These are phyloP conservation scores for roundworm (Caenorhabditis elegans) DNA, from an alignment of 1,140 invertebrate genomes.

Conservation along the genomic window WBcel235 BX284602.5:14306001-14306500, in stretches of 20 bases:
- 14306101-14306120: slow-evolving; percentile 73
- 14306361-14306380: not conserved
- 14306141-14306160: not conserved
- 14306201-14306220: slow-evolving; percentile 25
- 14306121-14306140: slow-evolving; percentile 64
- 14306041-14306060: slow-evolving; percentile 82
- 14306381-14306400: slow-evolving; percentile 25
- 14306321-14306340: not conserved
- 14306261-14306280: not conserved
- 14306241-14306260: not conserved
- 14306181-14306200: not conserved
- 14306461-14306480: not conserved
- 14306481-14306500: not conserved
- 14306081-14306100: slow-evolving; percentile 82
- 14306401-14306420: not conserved
- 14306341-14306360: not conserved
- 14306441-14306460: not conserved
- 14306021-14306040: slow-evolving; percentile 82
- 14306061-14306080: slow-evolving; percentile 78
- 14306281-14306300: too few species aligned
- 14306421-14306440: slow-evolving; percentile 13
- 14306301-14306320: not conserved
- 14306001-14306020: slow-evolving; percentile 86
- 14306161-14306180: not conserved
- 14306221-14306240: slow-evolving; percentile 30